Conservation (phyloP, 2,113 vertebrate genomes). For the Poecile atricapillus region DNA sequence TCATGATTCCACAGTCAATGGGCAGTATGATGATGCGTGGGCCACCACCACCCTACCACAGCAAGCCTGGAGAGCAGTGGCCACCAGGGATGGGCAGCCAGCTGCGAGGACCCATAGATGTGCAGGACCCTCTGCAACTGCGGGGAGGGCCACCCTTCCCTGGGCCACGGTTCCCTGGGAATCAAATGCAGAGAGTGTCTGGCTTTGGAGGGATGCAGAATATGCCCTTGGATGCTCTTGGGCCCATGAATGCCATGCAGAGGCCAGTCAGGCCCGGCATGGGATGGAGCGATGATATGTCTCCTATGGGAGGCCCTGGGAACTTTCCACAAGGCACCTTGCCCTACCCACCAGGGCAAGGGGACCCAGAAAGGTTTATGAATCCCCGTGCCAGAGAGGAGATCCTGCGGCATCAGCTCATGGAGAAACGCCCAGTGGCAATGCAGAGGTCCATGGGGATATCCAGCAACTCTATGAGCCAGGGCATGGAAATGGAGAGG, state of each 20-base stretch:
- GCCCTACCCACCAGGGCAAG: conserved; percentile 80
- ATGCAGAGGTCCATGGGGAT: conserved; percentile 80
- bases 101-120: conserved; percentile 77
- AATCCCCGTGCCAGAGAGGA: conserved; percentile 84
- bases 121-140: conserved; percentile 78
- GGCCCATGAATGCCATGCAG: conserved; percentile 81
- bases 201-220: conserved; percentile 82
- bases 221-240: conserved; percentile 83
- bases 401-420: conserved; percentile 88
- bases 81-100: conserved; percentile 76
- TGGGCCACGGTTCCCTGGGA: conserved; percentile 83
- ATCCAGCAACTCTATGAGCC: conserved; percentile 72
- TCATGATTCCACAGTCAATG: conserved; percentile 82
- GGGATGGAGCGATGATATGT: conserved; percentile 89
- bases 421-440: conserved; percentile 83
- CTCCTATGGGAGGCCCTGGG: conserved; percentile 80
- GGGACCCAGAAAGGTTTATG: conserved; percentile 84
- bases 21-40: conserved; percentile 88
- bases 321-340: conserved; percentile 78
- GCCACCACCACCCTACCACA: conserved; percentile 95
- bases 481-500: conserved; percentile 87
- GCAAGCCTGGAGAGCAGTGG: conserved; percentile 90
- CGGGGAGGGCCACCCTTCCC: conserved; percentile 75
- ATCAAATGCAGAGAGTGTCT: conserved; percentile 75
- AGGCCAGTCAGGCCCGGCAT: conserved; percentile 80